A percentile compares a stretch with the other conserved stretches of the same genome.
These are phyloP conservation scores for Sepiola atlantica DNA, from an alignment of 2,888 invertebrate species.

Conservation along the genomic window DNA sequence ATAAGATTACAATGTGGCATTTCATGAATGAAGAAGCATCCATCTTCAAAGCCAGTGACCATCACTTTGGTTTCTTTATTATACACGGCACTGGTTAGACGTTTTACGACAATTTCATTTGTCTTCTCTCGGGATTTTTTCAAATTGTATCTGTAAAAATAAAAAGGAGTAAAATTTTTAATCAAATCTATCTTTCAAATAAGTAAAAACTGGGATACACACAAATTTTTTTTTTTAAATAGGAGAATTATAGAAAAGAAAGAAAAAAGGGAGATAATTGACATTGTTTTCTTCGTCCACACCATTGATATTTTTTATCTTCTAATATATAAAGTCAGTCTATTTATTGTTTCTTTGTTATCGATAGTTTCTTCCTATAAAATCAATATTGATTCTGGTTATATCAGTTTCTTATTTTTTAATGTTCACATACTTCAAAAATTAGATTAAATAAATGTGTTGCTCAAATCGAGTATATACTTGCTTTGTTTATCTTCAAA, in stretches of 20 bases:
- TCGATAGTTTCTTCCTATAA: neutral
- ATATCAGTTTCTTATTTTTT: neutral
- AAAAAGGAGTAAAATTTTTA: constrained; percentile 10
- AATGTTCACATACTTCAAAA: neutral
- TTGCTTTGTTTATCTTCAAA: too few species aligned
- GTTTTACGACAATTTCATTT: constrained; percentile 76
- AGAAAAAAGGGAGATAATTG: too few species aligned
- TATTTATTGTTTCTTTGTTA: too few species aligned
- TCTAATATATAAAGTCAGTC: too few species aligned
- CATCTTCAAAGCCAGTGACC: constrained; percentile 91
- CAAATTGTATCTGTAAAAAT: constrained; percentile 78
- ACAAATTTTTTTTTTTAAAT: too few species aligned
- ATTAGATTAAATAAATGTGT: neutral
- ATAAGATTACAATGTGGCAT: constrained; percentile 94
- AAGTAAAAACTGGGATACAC: neutral
- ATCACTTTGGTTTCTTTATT: constrained; percentile 86
- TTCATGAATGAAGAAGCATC: constrained; percentile 94
- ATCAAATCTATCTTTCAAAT: neutral
- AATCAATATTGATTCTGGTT: neutral
- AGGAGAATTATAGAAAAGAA: too few species aligned
- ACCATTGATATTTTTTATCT: too few species aligned
- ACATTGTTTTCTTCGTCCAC: too few species aligned
- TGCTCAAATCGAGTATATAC: too few species aligned
- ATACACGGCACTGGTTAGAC: constrained; percentile 87
- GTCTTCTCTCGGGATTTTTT: constrained; percentile 74